phyloP scores from a whole-genome alignment of 1,140 invertebrate genomes.

The Coelopa frigida region DNA sequence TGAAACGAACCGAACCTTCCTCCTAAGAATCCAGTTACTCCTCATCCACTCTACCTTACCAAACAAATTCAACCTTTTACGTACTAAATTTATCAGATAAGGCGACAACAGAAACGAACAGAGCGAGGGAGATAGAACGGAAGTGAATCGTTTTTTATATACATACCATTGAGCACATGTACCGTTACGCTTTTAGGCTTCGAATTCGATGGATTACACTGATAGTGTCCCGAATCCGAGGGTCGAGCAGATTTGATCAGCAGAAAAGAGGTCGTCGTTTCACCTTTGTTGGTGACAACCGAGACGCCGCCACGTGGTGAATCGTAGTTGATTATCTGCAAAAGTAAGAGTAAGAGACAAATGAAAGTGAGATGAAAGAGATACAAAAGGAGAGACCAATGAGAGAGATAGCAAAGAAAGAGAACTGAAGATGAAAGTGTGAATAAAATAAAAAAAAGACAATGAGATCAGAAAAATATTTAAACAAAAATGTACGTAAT shows the following conservation, averaged over 20 bases:
- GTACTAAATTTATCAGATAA: too few species aligned
- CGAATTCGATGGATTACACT: conserved; percentile 77
- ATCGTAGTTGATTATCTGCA: conserved; percentile 83
- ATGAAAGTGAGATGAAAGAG: background rate
- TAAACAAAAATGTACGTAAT: too few species aligned
- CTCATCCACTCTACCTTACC: too few species aligned
- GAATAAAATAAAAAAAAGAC: too few species aligned
- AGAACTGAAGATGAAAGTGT: too few species aligned
- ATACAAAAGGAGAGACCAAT: background rate
- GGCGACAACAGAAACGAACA: too few species aligned
- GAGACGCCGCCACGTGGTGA: conserved; percentile 70
- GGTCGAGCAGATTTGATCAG: conserved; percentile 67
- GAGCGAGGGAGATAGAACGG: background rate
- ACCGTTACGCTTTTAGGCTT: conserved; percentile 80
- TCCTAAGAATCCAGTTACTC: too few species aligned
- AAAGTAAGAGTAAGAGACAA: background rate
- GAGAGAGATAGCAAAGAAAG: background rate
- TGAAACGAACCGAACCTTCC: too few species aligned
- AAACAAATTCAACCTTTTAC: too few species aligned
- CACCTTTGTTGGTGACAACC: conserved; percentile 70
- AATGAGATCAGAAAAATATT: too few species aligned
- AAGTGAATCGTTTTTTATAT: conserved; percentile 21
- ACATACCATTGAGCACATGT: conserved; percentile 85
- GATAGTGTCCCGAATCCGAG: conserved; percentile 68
- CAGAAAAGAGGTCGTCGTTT: conserved; percentile 69